phyloP scores from a whole-genome alignment of 1,140 invertebrate genomes.

The Pachyrhynchus sulphureomaculatus region DNA sequence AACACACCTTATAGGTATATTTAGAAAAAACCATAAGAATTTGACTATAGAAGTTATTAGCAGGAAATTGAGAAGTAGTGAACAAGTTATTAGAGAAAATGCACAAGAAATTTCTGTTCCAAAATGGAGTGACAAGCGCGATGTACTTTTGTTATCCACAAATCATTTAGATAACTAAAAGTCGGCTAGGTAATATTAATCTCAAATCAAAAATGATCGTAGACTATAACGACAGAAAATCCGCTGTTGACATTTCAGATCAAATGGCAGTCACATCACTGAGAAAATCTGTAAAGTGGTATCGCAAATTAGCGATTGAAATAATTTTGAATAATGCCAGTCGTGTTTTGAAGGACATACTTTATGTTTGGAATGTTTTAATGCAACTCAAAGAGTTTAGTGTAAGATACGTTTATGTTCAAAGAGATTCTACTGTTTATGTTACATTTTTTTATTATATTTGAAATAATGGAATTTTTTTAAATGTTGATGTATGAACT shows the following conservation, averaged over 20 bases:
- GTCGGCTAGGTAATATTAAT: neutral
- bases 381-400: no score
- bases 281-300: neutral
- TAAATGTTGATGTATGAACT: no score
- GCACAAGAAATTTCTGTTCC: neutral
- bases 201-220: neutral
- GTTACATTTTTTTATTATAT: no score
- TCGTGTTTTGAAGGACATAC: no score
- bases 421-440: no score
- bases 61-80: no score
- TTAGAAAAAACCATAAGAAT: neutral
- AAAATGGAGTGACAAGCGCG: neutral
- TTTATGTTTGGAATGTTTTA: no score
- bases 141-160: neutral
- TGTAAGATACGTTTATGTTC: no score
- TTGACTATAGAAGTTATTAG: neutral
- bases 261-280: neutral
- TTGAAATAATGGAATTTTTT: no score
- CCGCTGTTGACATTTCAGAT: neutral
- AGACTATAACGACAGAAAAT: neutral
- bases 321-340: neutral
- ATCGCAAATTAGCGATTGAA: conserved; percentile 4
- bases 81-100: neutral
- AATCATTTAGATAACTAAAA: neutral
- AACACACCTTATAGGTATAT: neutral